Conservation (phyloP, 1,140 invertebrate species). For the Solenopsis fugax region DNA sequence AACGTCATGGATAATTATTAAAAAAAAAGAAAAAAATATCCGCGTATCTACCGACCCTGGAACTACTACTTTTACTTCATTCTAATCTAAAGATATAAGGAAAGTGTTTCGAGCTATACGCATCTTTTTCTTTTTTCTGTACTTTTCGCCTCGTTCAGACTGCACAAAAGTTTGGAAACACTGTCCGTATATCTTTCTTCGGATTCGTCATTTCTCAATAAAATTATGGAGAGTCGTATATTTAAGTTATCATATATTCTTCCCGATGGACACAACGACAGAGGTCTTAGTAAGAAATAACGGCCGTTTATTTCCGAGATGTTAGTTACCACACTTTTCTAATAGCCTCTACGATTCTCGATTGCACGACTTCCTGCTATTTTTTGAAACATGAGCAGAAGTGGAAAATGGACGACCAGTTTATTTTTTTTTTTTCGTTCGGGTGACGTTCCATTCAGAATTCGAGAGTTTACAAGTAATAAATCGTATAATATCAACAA, state of each 20-base stretch:
- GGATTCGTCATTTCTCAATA: not conserved
- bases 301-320: constrained; percentile 11
- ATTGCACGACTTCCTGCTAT: not conserved
- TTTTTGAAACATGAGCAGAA: constrained; percentile 30
- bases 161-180: not conserved
- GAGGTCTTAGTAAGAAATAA: constrained; percentile 24
- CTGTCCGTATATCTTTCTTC: constrained; percentile 22
- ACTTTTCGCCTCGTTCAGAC: not conserved
- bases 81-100: constrained; percentile 70
- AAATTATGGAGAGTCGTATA: constrained; percentile 2
- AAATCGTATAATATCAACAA: constrained; percentile 18
- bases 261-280: constrained; percentile 6
- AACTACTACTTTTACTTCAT: constrained; percentile 61
- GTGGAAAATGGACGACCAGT: not conserved
- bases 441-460: constrained; percentile 6
- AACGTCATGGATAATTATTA: constrained; percentile 20
- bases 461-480: not conserved
- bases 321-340: constrained; percentile 42
- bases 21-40: constrained; percentile 55
- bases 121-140: not conserved
- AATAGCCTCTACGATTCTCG: constrained; percentile 30
- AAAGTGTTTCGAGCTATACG: constrained; percentile 52
- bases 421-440: not conserved
- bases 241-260: not conserved
- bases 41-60: constrained; percentile 71